Evolutionary conservation across 1,140 invertebrate species (phyloP).

Genomic region (Ips nitidus): DNA sequence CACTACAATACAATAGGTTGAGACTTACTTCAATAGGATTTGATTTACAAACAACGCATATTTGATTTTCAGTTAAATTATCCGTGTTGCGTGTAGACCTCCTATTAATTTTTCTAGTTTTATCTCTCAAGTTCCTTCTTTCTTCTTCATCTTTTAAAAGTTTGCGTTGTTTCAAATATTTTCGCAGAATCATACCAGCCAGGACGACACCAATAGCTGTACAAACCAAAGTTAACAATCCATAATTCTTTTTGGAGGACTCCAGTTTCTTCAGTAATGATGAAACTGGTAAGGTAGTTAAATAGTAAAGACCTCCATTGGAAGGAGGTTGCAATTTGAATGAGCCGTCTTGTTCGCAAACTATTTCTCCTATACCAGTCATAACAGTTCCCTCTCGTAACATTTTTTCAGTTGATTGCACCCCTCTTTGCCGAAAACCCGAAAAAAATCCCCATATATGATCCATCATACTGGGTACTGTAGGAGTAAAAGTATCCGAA

Average conservation of each 20-base stretch:
- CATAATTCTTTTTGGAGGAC: slow-evolving; percentile 65
- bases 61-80: slow-evolving; percentile 65
- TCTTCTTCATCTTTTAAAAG: slow-evolving; percentile 59
- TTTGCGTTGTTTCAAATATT: slow-evolving; percentile 61
- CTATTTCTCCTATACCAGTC: slow-evolving; percentile 74
- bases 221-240: slow-evolving; percentile 66
- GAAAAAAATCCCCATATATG: slow-evolving; percentile 80
- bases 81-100: slow-evolving; percentile 60
- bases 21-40: slow-evolving; percentile 69
- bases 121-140: slow-evolving; percentile 62
- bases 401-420: slow-evolving; percentile 80
- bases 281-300: slow-evolving; percentile 60
- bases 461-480: slow-evolving; percentile 67
- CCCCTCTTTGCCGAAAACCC: slow-evolving; percentile 70
- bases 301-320: slow-evolving; percentile 68
- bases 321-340: slow-evolving; percentile 68
- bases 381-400: slow-evolving; percentile 72
- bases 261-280: slow-evolving; percentile 62
- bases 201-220: slow-evolving; percentile 67
- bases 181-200: slow-evolving; percentile 63
- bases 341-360: slow-evolving; percentile 55
- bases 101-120: slow-evolving; percentile 64
- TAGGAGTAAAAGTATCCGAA: slow-evolving; percentile 74
- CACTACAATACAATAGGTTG: not conserved
- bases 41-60: slow-evolving; percentile 74